phyloP scores from a whole-genome alignment of 2,113 vertebrate genomes.

The Eurystomus gularis region DNA sequence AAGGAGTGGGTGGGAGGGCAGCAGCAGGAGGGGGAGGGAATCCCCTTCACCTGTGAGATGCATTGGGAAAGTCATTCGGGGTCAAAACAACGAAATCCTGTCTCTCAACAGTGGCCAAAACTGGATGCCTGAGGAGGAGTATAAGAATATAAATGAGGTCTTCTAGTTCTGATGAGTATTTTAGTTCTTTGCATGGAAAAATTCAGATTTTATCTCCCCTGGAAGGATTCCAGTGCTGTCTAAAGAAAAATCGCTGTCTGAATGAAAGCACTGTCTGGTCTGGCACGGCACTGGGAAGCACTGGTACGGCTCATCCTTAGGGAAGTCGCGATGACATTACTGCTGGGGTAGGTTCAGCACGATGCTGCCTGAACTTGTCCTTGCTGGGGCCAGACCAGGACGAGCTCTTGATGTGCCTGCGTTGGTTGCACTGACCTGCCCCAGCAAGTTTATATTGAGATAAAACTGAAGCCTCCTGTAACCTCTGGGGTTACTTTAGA shows the following conservation, averaged over 20 bases:
- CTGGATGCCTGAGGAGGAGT: conserved; percentile 6
- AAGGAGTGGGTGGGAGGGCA: background rate
- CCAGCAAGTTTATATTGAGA: background rate
- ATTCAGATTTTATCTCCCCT: conserved; percentile 41
- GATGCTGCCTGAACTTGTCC: background rate
- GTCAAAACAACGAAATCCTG: conserved; percentile 20
- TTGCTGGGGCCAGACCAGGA: background rate
- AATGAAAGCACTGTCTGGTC: background rate
- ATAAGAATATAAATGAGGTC: background rate
- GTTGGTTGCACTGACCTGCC: fast-evolving
- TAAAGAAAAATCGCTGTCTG: background rate
- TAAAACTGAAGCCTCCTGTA: background rate
- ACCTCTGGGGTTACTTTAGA: background rate
- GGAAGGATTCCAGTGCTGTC: conserved; percentile 15
- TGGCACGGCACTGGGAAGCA: background rate
- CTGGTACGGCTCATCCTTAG: background rate
- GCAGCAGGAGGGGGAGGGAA: background rate
- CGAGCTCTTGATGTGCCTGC: fast-evolving
- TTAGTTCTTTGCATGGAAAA: background rate
- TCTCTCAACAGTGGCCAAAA: conserved; percentile 38
- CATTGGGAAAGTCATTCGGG: background rate
- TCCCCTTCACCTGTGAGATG: conserved; percentile 12
- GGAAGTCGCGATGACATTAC: background rate
- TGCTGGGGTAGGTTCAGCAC: background rate
- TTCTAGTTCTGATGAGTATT: conserved; percentile 10